Evolutionary conservation across 2,888 invertebrate species (phyloP).

Genomic region (Dicyrtomina minuta): DNA sequence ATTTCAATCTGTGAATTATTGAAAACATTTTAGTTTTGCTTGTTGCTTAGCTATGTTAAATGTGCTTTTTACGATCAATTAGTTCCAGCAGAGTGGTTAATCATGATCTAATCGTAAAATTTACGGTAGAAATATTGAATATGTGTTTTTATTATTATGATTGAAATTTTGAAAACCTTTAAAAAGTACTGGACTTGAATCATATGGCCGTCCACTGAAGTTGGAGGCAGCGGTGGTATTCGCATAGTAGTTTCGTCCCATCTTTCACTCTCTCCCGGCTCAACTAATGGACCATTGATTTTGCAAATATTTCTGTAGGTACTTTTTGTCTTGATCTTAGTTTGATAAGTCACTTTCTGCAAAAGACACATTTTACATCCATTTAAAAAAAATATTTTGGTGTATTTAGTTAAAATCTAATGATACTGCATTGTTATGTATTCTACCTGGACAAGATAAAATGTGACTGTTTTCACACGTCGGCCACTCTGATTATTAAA

Average conservation of each 20-base stretch:
- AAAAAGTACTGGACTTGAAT: constrained; percentile 75
- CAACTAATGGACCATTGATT: constrained; percentile 31
- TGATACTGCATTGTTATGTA: too few relatives aligned
- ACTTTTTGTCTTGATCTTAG: neutral
- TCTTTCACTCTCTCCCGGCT: constrained; percentile 60
- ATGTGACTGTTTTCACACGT: constrained; percentile 1
- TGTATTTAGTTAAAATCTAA: too few relatives aligned
- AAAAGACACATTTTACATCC: too few relatives aligned
- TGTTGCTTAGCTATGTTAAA: too few relatives aligned
- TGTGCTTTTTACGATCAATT: too few relatives aligned
- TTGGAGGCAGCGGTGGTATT: constrained; percentile 74
- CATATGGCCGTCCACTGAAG: constrained; percentile 72
- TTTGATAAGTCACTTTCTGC: neutral
- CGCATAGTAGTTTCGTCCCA: constrained; percentile 65
- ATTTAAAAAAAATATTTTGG: too few relatives aligned
- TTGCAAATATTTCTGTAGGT: neutral
- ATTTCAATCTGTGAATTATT: constrained; percentile 62
- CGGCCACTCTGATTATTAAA: constrained; percentile 25
- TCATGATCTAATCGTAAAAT: too few relatives aligned
- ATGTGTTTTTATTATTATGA: too few relatives aligned
- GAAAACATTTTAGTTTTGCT: neutral
- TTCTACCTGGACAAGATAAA: constrained; percentile 31
- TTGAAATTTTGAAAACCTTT: too few relatives aligned
- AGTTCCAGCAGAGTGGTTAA: too few relatives aligned
- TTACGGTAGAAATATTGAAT: too few relatives aligned